Evolutionary conservation across 2,888 invertebrate species (phyloP).

Genomic region (Leucoptera coffeella): DNA sequence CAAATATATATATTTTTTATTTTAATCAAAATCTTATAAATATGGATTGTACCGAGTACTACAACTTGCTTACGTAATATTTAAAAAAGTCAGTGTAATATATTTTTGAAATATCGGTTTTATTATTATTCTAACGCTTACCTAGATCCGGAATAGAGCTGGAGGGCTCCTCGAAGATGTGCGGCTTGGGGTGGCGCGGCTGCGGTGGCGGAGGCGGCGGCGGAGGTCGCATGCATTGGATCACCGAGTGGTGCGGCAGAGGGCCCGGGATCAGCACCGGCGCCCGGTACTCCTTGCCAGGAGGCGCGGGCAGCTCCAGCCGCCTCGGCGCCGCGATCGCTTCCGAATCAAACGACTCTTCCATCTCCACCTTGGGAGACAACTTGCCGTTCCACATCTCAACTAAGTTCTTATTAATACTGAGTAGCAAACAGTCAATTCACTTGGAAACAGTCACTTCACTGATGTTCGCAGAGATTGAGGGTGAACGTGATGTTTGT

Average conservation of each 20-base stretch:
- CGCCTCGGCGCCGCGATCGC: constrained; percentile 27
- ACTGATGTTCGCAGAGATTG: constrained; percentile 4
- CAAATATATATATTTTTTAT: no score
- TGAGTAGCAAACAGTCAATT: background rate
- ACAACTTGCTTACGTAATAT: no score
- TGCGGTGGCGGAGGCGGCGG: constrained; percentile 36
- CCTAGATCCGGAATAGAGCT: constrained; percentile 86
- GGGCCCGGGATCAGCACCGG: constrained; percentile 33
- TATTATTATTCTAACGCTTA: no score
- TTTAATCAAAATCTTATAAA: no score
- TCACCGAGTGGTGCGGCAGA: constrained; percentile 34
- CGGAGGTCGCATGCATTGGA: constrained; percentile 49
- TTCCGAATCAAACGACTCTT: constrained; percentile 26
- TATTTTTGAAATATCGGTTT: no score
- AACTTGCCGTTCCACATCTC: constrained; percentile 44
- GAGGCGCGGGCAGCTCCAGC: constrained; percentile 41
- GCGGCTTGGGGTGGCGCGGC: constrained; percentile 44
- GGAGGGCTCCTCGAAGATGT: constrained; percentile 71
- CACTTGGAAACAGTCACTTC: constrained; percentile 12
- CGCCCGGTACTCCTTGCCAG: constrained; percentile 42
- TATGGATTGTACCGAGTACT: no score
- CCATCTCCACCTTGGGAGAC: constrained; percentile 34
- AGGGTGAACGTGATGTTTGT: no score
- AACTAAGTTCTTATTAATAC: constrained; percentile 8
- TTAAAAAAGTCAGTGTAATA: no score